Conservation (phyloP, 2,888 invertebrate genomes). For the Rotaria sp. region DNA sequence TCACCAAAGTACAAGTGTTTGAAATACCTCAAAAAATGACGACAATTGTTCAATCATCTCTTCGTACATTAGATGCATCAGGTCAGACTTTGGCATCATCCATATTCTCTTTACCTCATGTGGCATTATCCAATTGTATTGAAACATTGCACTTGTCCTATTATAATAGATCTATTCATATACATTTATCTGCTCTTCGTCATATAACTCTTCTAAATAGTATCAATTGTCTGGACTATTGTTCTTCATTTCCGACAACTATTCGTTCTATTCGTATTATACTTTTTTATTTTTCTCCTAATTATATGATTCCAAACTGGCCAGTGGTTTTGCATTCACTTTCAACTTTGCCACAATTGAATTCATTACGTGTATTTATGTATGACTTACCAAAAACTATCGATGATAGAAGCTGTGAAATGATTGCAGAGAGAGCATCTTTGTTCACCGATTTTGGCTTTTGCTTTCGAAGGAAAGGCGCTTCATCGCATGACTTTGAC, state of each 20-base stretch:
- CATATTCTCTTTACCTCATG: neutral
- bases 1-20: neutral
- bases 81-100: neutral
- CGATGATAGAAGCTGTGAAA: no score
- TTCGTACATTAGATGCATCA: neutral
- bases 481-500: no score
- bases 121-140: neutral
- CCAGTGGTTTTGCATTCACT: neutral
- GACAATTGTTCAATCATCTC: neutral
- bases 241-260: neutral
- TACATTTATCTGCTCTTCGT: neutral
- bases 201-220: neutral
- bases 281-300: neutral
- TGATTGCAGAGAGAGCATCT: no score
- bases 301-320: neutral
- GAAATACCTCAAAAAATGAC: neutral
- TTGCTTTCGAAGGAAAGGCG: no score
- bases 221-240: neutral
- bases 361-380: neutral
- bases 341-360: neutral
- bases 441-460: no score
- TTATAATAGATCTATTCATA: neutral
- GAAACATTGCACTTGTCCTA: neutral
- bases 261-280: neutral
- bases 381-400: neutral